Evolutionary conservation across 1,140 invertebrate species (phyloP), one percentile per base, ranked within the genome.

Genomic region (Rhagoletis zephyria): DNA sequence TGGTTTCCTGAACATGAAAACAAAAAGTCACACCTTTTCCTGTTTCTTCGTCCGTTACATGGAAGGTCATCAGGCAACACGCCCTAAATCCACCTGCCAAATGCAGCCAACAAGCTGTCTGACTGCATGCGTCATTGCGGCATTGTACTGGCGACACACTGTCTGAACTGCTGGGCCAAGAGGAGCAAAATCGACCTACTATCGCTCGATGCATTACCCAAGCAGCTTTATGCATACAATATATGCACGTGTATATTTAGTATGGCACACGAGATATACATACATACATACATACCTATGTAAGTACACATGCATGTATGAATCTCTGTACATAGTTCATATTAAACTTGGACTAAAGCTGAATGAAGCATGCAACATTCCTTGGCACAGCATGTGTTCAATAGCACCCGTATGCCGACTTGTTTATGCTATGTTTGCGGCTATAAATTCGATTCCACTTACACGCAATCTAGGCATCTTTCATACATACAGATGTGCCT

Each of bases 391-490:
- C 56, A 56, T 81, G 74, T 56, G 40, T 48, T 56, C 74, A 81
- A 81, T 81, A 56, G 16, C 74, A 81, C 42, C n/a, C 74, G 48
- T 10, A 81, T 19, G 48, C 74, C 48, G 74, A 30, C 48, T 16
- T 81, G 74, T 81, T 81, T 81, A 56, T 56, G 30, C 30, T 30
- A 81, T 9, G 74, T 81, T 81, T 81, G 74, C 19, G 74, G 74
- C 74, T 81, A 81, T 81, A 81, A 81, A 81, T 81, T 81, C 74
- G 74, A 81, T 81, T 81, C 74, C 74, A 81, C 74, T 81, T 81
- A 81, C 51, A n/a, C 48, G 14, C n/a, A 59, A 56, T 74, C 67
- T 48, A 6, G 10, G 10, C 30, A 5, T 30, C 40, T 2, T 67
- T 67, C 42, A 30, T 19, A 67, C 42, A 42, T 30, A 40, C 30